Conservation (phyloP, 1,140 invertebrate genomes). For the Drosophila serrata region DNA sequence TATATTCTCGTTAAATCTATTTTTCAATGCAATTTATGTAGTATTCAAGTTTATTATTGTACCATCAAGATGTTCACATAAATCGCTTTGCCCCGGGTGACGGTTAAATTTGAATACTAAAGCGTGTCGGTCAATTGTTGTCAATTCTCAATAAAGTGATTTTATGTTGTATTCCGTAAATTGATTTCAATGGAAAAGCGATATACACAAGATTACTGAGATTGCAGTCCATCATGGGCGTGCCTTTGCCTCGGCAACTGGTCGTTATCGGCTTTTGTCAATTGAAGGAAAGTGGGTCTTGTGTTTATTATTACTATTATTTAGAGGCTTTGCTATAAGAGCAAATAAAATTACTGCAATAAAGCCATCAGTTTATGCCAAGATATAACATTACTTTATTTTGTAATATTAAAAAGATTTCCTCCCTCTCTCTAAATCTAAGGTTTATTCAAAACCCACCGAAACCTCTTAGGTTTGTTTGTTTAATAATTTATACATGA, state of each 20-base stretch:
- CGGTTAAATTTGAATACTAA: conserved; percentile 17
- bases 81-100: conserved; percentile 15
- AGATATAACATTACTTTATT: no score
- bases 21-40: not conserved
- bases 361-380: not conserved
- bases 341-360: not conserved
- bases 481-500: not conserved
- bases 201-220: conserved; percentile 33
- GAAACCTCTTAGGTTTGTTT: no score
- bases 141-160: conserved; percentile 33
- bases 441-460: no score
- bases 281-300: not conserved
- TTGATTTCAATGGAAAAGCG: conserved; percentile 40
- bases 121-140: conserved; percentile 39
- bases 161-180: conserved; percentile 35
- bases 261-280: not conserved
- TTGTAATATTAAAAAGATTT: no score
- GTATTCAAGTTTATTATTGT: not conserved
- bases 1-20: no score
- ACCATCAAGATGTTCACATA: conserved; percentile 1
- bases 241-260: conserved; percentile 12
- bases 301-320: conserved; percentile 14
- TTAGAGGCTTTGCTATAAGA: not conserved
- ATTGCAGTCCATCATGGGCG: conserved; percentile 19
- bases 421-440: no score